Conservation (phyloP, 2,113 vertebrate genomes). For the Campylomormyrus numenius region DNA sequence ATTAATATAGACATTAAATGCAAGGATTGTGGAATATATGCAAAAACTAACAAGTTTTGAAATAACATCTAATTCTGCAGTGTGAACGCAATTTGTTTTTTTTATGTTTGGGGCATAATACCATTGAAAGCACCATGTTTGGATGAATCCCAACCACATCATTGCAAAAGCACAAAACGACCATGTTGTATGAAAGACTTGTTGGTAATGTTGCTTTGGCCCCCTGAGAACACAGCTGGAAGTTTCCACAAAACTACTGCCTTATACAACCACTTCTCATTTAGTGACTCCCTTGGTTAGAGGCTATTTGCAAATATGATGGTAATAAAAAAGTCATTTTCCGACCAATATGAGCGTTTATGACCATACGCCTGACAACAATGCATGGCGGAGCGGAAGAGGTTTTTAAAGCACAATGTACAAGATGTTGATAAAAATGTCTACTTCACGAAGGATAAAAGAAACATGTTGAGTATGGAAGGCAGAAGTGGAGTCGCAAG, state of each 20-base stretch:
- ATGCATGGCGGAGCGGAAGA: neutral
- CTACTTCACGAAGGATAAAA: neutral
- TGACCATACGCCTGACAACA: neutral
- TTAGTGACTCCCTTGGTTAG: neutral
- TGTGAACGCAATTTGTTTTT: neutral
- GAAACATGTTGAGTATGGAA: neutral
- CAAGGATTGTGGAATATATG: neutral
- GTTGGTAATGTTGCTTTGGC: neutral
- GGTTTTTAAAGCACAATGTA: neutral
- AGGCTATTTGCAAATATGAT: neutral
- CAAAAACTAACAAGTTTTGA: neutral
- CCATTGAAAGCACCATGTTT: neutral
- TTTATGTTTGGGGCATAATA: constrained; percentile 26
- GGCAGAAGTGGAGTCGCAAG: neutral
- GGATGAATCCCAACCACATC: neutral
- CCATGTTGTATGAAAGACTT: neutral
- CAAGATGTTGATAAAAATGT: neutral
- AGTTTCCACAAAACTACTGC: neutral
- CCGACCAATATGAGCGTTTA: neutral
- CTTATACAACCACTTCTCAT: neutral
- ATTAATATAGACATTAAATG: neutral
- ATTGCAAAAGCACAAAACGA: neutral
- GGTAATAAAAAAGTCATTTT: neutral
- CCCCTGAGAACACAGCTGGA: neutral
- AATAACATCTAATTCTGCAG: neutral